These are phyloP conservation scores for Squalus acanthias DNA, from an alignment of 2,797 vertebrate genomes.

Conservation along the genomic window DNA sequence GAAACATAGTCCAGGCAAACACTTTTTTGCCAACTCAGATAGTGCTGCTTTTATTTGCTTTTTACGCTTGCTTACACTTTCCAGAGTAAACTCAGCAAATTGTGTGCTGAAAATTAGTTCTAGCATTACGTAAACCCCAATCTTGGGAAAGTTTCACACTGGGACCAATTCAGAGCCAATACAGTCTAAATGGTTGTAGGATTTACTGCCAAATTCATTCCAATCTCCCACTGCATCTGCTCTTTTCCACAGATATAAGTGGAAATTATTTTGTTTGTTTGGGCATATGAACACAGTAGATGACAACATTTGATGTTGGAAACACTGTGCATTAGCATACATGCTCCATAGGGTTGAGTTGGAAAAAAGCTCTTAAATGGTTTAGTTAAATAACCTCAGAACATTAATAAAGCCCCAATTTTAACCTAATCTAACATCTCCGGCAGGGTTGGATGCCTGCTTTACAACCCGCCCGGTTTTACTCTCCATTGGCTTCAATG, in stretches of 20 bases:
- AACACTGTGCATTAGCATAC: background rate
- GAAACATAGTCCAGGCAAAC: background rate
- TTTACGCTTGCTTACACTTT: background rate
- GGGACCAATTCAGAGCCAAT: conserved; percentile 18
- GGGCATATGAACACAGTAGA: conserved; percentile 7
- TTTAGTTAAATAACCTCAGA: conserved; percentile 5
- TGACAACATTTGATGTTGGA: conserved; percentile 8
- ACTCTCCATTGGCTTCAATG: background rate
- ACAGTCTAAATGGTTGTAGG: background rate
- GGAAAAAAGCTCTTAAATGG: too few relatives aligned
- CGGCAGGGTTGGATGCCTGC: background rate
- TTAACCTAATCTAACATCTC: background rate
- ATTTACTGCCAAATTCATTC: background rate
- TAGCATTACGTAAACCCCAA: background rate
- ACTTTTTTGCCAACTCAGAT: background rate
- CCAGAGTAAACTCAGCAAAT: conserved; percentile 11
- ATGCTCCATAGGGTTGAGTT: background rate
- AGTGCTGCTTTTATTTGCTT: background rate
- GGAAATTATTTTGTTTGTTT: conserved; percentile 24
- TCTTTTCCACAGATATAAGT: conserved; percentile 12
- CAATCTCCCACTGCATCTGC: background rate
- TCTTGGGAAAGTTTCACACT: conserved; percentile 3
- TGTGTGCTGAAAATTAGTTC: background rate
- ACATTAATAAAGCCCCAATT: background rate
- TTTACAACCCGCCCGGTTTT: background rate